These are phyloP conservation scores for Anguilla japonica DNA, from an alignment of 2,113 vertebrate species.

Conservation along the genomic window DNA sequence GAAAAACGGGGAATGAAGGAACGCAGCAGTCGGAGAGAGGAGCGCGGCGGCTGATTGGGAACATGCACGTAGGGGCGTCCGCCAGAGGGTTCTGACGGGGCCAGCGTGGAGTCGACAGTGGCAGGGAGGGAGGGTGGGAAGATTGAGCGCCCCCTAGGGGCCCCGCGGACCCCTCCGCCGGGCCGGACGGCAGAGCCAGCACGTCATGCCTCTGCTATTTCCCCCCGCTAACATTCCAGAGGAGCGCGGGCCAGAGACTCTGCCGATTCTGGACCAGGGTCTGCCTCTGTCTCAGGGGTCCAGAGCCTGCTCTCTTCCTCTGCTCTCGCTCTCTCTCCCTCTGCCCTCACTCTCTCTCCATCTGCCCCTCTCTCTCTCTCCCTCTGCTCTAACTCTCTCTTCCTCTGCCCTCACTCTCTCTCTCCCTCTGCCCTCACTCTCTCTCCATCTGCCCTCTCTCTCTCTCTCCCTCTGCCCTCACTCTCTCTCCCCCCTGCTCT, in stretches of 20 bases:
- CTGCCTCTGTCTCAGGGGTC: not conserved
- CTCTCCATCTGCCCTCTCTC: not conserved
- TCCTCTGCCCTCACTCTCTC: not conserved
- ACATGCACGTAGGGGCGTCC: not conserved
- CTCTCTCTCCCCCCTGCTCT: not conserved
- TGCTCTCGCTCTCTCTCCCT: not conserved
- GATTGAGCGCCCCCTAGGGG: not conserved
- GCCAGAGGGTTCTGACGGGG: not conserved
- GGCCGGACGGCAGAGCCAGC: not conserved
- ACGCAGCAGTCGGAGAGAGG: not conserved
- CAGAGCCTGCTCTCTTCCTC: not conserved
- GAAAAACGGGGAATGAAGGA: not conserved
- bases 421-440: not conserved
- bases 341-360: not conserved
- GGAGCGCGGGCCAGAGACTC: slow-evolving; percentile 33
- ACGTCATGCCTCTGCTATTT: slow-evolving; percentile 26
- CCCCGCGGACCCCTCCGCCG: not conserved
- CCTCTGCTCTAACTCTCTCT: not conserved
- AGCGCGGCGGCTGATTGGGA: not conserved
- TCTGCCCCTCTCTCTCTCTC: no score
- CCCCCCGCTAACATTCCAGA: slow-evolving; percentile 30
- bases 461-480: not conserved
- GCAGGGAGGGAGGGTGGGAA: not conserved
- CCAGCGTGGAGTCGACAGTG: no score
- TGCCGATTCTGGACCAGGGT: slow-evolving; percentile 42